Evolutionary conservation across 2,888 invertebrate species (phyloP), one percentile per base, ranked within the genome.

Genomic region (Noctua janthina): DNA sequence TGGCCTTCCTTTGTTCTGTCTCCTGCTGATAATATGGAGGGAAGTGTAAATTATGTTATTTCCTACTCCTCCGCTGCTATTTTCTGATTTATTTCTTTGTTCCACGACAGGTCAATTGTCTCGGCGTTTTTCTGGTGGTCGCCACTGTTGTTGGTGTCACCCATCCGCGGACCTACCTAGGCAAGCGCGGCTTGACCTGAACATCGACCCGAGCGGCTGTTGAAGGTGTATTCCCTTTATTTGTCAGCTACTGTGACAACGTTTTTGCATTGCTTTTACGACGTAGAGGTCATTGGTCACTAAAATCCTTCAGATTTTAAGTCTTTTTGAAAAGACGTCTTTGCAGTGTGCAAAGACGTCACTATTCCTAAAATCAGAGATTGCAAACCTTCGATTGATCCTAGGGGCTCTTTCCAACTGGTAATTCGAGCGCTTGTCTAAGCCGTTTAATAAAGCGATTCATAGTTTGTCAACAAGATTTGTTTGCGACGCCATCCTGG

Each of bases 381-480:
- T 66, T 17, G 35, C 11, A 43, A 78, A 20, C 54, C 49, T 70
- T 29, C 49, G n/a, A 35, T 49, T 13, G 23, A 66, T 62, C 43
- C 59, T 69, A 23, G 6, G 4, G 17, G 46, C 6, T 51, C 46
- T 72, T 66, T 56, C 46, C 39, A 74, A 78, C 74, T 29, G 64
- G 80, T 88, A 82, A 88, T 85, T 81, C 73, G 67, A 56, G 64
- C 68, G 62, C 83, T 82, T 85, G 83, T 86, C 54, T 85, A 71
- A 82, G 59, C 75, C 23, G 29, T 83, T 73, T 81, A 89, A 85
- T 84, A 84, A 89, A 85, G 78, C 74, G 62, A 82, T 89, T 84
- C 83, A 85, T 81, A 83, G 84, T 84, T 89, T 75, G 78, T 81
- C 80, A 88, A 88, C 83, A 83, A 74, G 81, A 82, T 81, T 88